A percentile compares a stretch with the other conserved stretches of the same genome.
These are phyloP conservation scores for Glyptemys insculpta DNA, from an alignment of 2,797 vertebrate genomes.

Conservation along the genomic window DNA sequence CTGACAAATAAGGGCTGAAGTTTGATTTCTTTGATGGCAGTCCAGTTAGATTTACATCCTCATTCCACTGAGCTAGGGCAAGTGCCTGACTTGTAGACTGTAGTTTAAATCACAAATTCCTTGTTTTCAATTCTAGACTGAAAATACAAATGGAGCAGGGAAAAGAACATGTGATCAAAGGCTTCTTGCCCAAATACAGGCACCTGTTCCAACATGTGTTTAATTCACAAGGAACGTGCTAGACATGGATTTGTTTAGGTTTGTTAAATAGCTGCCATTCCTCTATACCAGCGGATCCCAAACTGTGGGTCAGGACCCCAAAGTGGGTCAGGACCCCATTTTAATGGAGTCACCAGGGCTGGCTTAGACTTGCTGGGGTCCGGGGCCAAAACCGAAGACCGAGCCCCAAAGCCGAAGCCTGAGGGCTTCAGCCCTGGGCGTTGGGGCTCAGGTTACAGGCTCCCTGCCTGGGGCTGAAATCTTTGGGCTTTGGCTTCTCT, in stretches of 20 bases:
- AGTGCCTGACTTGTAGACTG: not conserved
- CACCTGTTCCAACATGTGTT: not conserved
- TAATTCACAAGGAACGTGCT: not conserved
- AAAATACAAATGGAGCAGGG: not conserved
- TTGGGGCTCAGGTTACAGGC: too few relatives aligned
- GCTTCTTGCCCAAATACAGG: not conserved
- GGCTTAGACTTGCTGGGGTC: too few relatives aligned
- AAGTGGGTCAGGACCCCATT: too few relatives aligned
- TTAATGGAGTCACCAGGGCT: too few relatives aligned
- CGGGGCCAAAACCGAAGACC: too few relatives aligned
- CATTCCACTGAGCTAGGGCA: not conserved
- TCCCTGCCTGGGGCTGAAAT: too few relatives aligned
- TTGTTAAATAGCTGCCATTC: not conserved
- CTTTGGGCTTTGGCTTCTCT: too few relatives aligned
- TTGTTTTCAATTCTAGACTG: not conserved
- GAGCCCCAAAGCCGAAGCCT: too few relatives aligned
- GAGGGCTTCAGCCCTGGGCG: too few relatives aligned
- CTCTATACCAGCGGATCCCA: not conserved
- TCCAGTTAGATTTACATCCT: not conserved
- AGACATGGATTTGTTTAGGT: not conserved
- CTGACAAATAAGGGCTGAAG: not conserved
- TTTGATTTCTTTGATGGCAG: not conserved
- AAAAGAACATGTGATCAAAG: accelerated
- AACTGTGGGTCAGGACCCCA: too few relatives aligned
- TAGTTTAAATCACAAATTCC: not conserved